A percentile compares a stretch with the other conserved stretches of the same genome.
Evolutionary conservation across 2,113 vertebrate species (phyloP).

Genomic region (Mus spicilegus): DNA sequence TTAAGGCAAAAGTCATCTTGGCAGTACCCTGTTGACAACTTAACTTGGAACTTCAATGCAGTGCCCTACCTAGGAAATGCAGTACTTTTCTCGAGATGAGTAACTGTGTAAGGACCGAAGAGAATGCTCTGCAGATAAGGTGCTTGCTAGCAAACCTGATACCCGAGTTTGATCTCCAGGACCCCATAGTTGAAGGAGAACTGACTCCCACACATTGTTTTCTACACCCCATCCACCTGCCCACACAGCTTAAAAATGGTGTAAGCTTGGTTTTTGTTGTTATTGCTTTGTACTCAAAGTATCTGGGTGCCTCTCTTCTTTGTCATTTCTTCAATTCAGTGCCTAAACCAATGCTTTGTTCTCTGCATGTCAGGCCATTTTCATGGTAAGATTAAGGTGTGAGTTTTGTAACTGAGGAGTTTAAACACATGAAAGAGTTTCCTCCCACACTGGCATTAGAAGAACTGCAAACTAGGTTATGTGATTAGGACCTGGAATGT

Average conservation of each 20-base stretch:
- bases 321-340: neutral
- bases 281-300: neutral
- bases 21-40: neutral
- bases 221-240: no score
- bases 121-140: neutral
- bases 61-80: neutral
- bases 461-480: neutral
- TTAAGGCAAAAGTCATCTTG: slow-evolving; percentile 3
- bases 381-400: neutral
- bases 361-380: neutral
- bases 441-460: neutral
- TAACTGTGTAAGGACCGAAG: no score
- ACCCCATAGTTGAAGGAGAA: neutral
- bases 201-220: neutral
- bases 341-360: neutral
- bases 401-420: slow-evolving; percentile 12
- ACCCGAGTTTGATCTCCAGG: neutral
- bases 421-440: neutral
- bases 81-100: neutral
- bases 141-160: neutral
- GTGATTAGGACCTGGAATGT: neutral
- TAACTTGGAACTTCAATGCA: neutral
- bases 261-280: neutral
- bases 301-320: neutral
- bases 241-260: neutral